Evolutionary conservation across 2,888 invertebrate genomes (phyloP).

Genomic region (Oeneis ivallda): DNA sequence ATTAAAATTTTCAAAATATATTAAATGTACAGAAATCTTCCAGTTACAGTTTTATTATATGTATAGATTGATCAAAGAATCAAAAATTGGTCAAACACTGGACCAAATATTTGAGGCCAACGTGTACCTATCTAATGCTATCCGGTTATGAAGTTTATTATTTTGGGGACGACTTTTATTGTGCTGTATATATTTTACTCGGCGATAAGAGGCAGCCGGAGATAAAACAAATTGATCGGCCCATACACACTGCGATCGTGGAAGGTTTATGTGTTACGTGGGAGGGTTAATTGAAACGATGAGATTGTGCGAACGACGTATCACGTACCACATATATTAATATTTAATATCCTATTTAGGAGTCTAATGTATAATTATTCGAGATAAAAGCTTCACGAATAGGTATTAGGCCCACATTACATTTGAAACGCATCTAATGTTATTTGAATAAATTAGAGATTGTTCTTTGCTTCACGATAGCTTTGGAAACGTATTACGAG

Average conservation of each 20-base stretch:
- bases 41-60: no score
- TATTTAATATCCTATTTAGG: conserved; percentile 64
- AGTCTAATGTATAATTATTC: conserved; percentile 48
- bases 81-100: background rate
- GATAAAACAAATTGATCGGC: conserved; percentile 78
- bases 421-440: conserved; percentile 29
- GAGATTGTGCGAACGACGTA: conserved; percentile 68
- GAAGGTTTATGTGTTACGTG: conserved; percentile 67
- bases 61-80: background rate
- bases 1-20: no score
- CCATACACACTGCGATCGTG: conserved; percentile 37
- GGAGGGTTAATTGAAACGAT: conserved; percentile 71
- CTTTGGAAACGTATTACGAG: background rate
- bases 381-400: conserved; percentile 31
- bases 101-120: conserved; percentile 4
- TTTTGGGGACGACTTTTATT: conserved; percentile 73
- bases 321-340: conserved; percentile 63
- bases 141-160: conserved; percentile 72
- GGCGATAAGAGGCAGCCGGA: conserved; percentile 65
- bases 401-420: conserved; percentile 21
- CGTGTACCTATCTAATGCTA: conserved; percentile 49
- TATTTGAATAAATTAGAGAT: conserved; percentile 27
- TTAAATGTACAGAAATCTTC: no score
- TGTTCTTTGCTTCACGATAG: background rate
- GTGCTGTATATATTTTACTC: conserved; percentile 79